Evolutionary conservation across 2,888 invertebrate genomes (phyloP).

Genomic region (Chydorus sphaericus): DNA sequence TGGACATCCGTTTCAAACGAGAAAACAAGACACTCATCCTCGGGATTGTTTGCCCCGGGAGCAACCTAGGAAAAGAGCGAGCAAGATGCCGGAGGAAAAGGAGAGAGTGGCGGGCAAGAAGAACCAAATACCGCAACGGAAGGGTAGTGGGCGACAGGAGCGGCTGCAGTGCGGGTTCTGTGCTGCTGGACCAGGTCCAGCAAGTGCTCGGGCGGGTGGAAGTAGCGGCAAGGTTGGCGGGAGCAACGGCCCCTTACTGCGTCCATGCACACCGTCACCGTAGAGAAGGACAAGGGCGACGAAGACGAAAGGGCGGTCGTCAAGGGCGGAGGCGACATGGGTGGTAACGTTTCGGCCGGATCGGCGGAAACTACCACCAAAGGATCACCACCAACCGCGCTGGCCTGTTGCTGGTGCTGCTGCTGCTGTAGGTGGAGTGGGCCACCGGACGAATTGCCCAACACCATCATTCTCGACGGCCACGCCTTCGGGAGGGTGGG

Average conservation of each 20-base stretch:
- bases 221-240: constrained; percentile 99
- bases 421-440: neutral
- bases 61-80: neutral
- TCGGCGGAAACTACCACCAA: neutral
- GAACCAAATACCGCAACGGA: neutral
- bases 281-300: constrained; percentile 29
- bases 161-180: constrained; percentile 11
- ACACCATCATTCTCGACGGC: constrained; percentile 91
- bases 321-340: neutral
- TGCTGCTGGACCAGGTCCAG: constrained; percentile 80
- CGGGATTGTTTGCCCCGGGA: too few species aligned
- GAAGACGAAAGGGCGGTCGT: too few species aligned
- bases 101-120: constrained; percentile 10
- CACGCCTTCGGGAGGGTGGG: constrained; percentile 92
- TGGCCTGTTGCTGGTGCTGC: neutral
- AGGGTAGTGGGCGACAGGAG: constrained; percentile 10
- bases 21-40: too few species aligned
- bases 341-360: neutral
- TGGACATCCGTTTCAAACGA: too few species aligned
- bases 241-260: constrained; percentile 97
- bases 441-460: neutral
- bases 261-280: constrained; percentile 98
- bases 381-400: constrained; percentile 38
- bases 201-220: constrained; percentile 99
- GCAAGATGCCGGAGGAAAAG: constrained; percentile 7